Evolutionary conservation across 2,113 vertebrate species (phyloP).

Genomic region (Thunnus maccoyii): DNA sequence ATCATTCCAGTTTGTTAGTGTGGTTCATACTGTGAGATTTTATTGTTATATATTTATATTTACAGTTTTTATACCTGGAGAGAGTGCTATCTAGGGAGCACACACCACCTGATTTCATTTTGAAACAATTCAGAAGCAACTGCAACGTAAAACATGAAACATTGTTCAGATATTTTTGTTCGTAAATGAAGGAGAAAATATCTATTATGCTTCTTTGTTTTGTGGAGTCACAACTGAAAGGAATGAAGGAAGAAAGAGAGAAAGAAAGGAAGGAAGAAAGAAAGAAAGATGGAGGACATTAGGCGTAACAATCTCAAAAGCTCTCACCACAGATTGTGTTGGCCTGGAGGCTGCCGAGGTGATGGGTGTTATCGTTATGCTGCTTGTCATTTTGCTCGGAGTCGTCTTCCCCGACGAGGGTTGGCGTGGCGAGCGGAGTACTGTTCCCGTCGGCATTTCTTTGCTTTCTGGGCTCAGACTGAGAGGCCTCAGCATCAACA

Average conservation of each 20-base stretch:
- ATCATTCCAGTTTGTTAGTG: slow-evolving; percentile 39
- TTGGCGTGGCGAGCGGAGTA: slow-evolving; percentile 89
- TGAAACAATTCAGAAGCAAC: slow-evolving; percentile 76
- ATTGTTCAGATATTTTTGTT: slow-evolving; percentile 50
- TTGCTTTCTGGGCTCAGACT: slow-evolving; percentile 84
- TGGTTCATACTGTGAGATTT: slow-evolving; percentile 15
- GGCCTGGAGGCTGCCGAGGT: slow-evolving; percentile 87
- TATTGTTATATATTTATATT: slow-evolving; percentile 7
- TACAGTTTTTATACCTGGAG: slow-evolving; percentile 74
- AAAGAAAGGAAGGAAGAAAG: neutral
- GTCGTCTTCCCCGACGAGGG: slow-evolving; percentile 68
- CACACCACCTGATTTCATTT: slow-evolving; percentile 78
- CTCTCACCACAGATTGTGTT: slow-evolving; percentile 92
- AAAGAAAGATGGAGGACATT: neutral
- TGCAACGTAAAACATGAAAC: slow-evolving; percentile 77
- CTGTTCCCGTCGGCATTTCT: slow-evolving; percentile 87
- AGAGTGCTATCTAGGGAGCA: slow-evolving; percentile 77
- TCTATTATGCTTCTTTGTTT: neutral
- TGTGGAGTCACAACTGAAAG: neutral
- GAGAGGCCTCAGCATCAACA: slow-evolving; percentile 87
- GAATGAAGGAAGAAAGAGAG: neutral
- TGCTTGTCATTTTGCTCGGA: slow-evolving; percentile 92
- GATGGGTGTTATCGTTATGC: slow-evolving; percentile 93
- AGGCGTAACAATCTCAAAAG: neutral
- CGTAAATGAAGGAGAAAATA: neutral